These are phyloP conservation scores for Netelia virgata DNA, from an alignment of 2,888 invertebrate genomes.

Conservation along the genomic window DNA sequence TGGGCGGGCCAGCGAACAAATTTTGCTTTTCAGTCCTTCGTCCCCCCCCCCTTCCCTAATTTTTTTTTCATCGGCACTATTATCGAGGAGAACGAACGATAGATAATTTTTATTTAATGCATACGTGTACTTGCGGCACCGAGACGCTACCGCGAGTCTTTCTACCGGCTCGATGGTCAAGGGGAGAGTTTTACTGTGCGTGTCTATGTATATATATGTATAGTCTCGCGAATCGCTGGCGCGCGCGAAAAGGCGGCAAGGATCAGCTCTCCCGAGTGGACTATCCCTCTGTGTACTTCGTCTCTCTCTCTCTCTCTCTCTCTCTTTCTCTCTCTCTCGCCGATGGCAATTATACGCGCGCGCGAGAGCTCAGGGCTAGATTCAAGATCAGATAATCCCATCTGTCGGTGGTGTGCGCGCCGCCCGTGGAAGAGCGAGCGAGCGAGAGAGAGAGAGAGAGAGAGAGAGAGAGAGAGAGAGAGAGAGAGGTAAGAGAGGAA, in stretches of 20 bases:
- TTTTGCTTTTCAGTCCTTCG: constrained; percentile 28
- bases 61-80: neutral
- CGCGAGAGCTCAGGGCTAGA: constrained; percentile 76
- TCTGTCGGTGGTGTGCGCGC: constrained; percentile 81
- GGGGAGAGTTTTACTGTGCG: constrained; percentile 40
- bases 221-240: constrained; percentile 57
- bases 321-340: constrained; percentile 62
- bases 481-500: constrained; percentile 30
- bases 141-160: constrained; percentile 52
- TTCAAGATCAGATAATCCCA: constrained; percentile 83
- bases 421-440: constrained; percentile 16
- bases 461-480: constrained; percentile 30
- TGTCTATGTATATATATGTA: constrained; percentile 23
- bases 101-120: constrained; percentile 33
- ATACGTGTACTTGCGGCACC: constrained; percentile 51
- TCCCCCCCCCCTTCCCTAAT: neutral
- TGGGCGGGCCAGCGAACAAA: constrained; percentile 35
- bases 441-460: constrained; percentile 28
- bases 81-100: neutral
- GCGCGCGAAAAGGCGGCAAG: constrained; percentile 67
- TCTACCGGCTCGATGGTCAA: constrained; percentile 60
- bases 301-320: constrained; percentile 25
- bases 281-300: constrained; percentile 49
- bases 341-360: constrained; percentile 83
- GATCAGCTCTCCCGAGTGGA: constrained; percentile 50